Evolutionary conservation across 2,888 invertebrate genomes (phyloP).

Genomic region (Hedya salicella): DNA sequence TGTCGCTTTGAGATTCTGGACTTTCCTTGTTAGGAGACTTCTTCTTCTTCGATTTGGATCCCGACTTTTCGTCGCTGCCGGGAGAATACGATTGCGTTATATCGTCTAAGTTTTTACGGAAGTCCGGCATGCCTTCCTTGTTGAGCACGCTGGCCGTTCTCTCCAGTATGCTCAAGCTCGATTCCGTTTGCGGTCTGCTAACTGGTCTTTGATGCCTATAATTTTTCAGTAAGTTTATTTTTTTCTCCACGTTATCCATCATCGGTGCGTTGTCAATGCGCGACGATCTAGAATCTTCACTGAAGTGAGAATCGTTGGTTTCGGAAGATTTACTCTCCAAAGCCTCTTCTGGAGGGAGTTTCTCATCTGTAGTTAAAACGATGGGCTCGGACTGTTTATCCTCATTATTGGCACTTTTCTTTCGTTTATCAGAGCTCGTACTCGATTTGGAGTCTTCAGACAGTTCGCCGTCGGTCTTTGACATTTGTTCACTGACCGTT

Average conservation of each 20-base stretch:
- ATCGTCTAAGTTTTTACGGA: conserved; percentile 78
- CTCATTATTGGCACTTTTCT: conserved; percentile 49
- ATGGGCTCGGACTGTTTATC: conserved; percentile 55
- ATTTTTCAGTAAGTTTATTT: conserved; percentile 78
- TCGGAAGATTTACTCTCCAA: conserved; percentile 64
- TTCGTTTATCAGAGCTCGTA: conserved; percentile 47
- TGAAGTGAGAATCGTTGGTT: conserved; percentile 46
- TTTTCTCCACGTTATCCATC: conserved; percentile 65
- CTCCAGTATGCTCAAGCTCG: conserved; percentile 76
- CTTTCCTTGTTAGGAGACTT: conserved; percentile 72
- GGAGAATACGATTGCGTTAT: conserved; percentile 82
- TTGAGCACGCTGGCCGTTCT: conserved; percentile 75
- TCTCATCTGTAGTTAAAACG: conserved; percentile 76
- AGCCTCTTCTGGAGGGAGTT: conserved; percentile 73
- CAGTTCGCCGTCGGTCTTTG: conserved; percentile 41
- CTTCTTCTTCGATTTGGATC: conserved; percentile 73
- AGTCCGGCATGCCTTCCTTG: conserved; percentile 78
- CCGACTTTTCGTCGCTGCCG: conserved; percentile 67
- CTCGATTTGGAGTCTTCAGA: conserved; percentile 49
- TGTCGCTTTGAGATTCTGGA: conserved; percentile 62
- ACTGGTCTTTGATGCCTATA: conserved; percentile 78
- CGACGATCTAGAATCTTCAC: conserved; percentile 49
- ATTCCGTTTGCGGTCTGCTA: conserved; percentile 69
- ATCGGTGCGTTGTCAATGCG: conserved; percentile 43
- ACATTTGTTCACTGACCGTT: conserved; percentile 48